These are phyloP conservation scores for Dolichoris vasculosae DNA, from an alignment of 1,140 invertebrate genomes.

Conservation along the genomic window DNA sequence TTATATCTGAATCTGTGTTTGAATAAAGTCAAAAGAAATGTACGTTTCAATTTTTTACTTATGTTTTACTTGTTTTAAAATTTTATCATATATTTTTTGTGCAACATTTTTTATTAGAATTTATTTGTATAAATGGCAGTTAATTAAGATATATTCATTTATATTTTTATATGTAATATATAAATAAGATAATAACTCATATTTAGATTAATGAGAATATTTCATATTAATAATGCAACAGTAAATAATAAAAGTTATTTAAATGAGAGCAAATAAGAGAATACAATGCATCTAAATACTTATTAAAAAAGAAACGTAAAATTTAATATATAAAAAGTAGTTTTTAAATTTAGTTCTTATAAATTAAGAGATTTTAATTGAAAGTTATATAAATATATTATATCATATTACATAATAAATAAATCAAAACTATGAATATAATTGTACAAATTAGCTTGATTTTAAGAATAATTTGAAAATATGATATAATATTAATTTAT, in stretches of 20 bases:
- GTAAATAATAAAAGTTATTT: neutral
- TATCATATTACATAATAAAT: no score
- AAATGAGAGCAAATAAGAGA: neutral
- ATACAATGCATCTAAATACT: neutral
- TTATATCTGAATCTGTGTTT: neutral
- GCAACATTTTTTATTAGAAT: constrained; percentile 1
- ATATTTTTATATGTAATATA: neutral
- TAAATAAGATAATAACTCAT: constrained; percentile 32
- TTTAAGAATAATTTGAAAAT: no score
- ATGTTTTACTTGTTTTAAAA: neutral
- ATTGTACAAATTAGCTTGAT: no score
- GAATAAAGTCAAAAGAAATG: neutral
- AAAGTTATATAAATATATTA: no score
- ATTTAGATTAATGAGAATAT: constrained; percentile 14
- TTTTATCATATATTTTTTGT: neutral
- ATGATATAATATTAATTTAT: no score
- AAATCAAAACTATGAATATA: no score
- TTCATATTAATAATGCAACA: neutral
- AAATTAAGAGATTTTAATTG: no score
- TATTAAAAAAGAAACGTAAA: neutral
- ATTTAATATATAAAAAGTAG: no score
- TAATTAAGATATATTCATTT: constrained; percentile 16
- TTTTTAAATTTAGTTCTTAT: no score
- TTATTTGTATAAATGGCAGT: constrained; percentile 24
- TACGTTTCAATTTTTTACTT: neutral